These are phyloP conservation scores for Ciconia boyciana DNA, from an alignment of 2,113 vertebrate genomes.

Conservation along the genomic window DNA sequence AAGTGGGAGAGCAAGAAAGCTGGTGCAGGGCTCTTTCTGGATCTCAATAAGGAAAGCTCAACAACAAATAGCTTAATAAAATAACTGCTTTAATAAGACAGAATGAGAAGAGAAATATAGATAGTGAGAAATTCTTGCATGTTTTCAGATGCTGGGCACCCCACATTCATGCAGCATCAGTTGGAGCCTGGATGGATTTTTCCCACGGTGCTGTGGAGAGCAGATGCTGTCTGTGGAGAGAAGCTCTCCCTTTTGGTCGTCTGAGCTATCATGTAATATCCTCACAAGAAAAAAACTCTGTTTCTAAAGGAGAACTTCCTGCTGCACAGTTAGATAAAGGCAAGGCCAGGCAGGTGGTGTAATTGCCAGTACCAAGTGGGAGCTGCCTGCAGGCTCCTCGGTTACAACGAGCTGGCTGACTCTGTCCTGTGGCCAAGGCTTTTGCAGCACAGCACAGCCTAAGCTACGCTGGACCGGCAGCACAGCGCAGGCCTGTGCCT, in stretches of 20 bases:
- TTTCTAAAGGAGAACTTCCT: not conserved
- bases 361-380: not conserved
- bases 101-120: not conserved
- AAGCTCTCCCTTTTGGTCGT: not conserved
- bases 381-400: not conserved
- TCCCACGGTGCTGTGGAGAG: not conserved
- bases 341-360: not conserved
- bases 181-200: not conserved
- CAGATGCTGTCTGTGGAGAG: not conserved
- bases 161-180: not conserved
- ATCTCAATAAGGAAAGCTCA: not conserved
- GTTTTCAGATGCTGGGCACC: not conserved
- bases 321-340: not conserved
- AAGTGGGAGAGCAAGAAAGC: fast-evolving
- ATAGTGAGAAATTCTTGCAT: not conserved
- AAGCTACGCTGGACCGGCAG: not conserved
- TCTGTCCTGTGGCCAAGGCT: not conserved
- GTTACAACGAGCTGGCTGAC: not conserved
- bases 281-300: not conserved
- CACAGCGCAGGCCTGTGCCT: not conserved
- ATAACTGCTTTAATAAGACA: not conserved
- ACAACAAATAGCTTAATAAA: not conserved
- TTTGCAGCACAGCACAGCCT: not conserved
- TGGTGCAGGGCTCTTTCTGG: not conserved
- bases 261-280: not conserved